phyloP scores from a whole-genome alignment of 2,113 vertebrate genomes.

The Puffinus mauretanicus region DNA sequence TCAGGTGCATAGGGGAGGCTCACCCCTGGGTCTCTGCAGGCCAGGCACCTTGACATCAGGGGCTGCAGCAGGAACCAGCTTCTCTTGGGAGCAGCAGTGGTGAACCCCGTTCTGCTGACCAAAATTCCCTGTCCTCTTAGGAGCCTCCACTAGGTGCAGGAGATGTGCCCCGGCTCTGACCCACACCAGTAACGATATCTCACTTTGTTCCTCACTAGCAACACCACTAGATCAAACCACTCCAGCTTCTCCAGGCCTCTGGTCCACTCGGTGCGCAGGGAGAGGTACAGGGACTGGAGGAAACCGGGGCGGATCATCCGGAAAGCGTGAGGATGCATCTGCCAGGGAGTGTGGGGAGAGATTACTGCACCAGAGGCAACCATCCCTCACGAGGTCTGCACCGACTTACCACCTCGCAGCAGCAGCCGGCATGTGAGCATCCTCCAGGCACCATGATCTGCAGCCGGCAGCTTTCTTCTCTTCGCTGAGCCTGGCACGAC shows the following conservation, averaged over 20 bases:
- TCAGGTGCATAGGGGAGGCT: not conserved
- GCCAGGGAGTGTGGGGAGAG: not conserved
- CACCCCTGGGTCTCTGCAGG: not conserved
- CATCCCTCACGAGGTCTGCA: not conserved
- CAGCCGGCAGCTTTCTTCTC: not conserved
- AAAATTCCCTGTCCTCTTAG: not conserved
- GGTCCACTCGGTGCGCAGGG: slow-evolving; percentile 59
- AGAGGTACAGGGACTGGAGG: slow-evolving; percentile 73
- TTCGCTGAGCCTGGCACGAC: not conserved
- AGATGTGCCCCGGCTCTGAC: not conserved
- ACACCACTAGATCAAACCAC: not conserved
- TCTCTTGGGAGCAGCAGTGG: not conserved
- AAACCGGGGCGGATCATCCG: slow-evolving; percentile 81
- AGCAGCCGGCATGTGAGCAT: not conserved
- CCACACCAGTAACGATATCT: not conserved
- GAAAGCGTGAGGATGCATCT: slow-evolving; percentile 67
- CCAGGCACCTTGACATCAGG: not conserved
- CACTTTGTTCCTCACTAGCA: not conserved
- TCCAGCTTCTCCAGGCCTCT: slow-evolving; percentile 51
- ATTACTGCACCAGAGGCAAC: not conserved
- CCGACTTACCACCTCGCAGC: not conserved
- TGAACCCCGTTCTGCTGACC: not conserved
- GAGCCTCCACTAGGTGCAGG: not conserved
- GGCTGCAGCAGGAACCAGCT: not conserved
- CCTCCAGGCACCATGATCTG: not conserved